Evolutionary conservation across 2,113 vertebrate species (phyloP).

Genomic region (Xiphorhynchus elegans): DNA sequence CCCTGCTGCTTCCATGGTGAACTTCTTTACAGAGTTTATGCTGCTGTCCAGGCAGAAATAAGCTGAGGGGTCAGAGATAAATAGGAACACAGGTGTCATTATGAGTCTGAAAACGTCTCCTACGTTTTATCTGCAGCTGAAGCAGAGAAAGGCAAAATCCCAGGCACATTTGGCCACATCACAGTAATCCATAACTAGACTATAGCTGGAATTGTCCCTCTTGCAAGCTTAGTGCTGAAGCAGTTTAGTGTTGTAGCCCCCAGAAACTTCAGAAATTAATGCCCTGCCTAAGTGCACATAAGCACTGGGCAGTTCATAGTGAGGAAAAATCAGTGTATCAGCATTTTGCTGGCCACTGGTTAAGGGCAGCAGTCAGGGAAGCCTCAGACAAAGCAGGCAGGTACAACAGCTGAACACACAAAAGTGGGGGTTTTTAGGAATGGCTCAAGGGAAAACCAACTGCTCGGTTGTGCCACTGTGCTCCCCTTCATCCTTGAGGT

Average conservation of each 20-base stretch:
- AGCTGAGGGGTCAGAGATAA: background rate
- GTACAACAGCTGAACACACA: background rate
- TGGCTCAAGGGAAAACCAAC: background rate
- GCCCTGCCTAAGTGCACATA: background rate
- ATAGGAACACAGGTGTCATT: background rate
- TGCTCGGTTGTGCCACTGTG: background rate
- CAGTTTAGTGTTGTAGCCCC: background rate
- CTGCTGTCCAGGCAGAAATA: background rate
- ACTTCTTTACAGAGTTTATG: background rate
- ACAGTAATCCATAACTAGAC: background rate
- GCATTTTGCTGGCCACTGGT: background rate
- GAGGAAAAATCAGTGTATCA: background rate
- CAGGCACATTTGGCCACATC: background rate
- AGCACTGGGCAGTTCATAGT: background rate
- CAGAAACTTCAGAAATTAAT: background rate
- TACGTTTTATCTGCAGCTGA: background rate
- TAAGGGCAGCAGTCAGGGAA: background rate
- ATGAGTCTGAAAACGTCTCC: background rate
- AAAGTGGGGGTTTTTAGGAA: background rate
- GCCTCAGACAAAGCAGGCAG: background rate
- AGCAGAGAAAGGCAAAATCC: background rate
- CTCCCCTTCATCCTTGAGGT: background rate
- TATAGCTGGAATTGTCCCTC: background rate
- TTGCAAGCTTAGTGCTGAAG: background rate
- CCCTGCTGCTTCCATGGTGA: background rate